Evolutionary conservation across 1,140 invertebrate species (phyloP).

Genomic region (Drosophila athabasca): DNA sequence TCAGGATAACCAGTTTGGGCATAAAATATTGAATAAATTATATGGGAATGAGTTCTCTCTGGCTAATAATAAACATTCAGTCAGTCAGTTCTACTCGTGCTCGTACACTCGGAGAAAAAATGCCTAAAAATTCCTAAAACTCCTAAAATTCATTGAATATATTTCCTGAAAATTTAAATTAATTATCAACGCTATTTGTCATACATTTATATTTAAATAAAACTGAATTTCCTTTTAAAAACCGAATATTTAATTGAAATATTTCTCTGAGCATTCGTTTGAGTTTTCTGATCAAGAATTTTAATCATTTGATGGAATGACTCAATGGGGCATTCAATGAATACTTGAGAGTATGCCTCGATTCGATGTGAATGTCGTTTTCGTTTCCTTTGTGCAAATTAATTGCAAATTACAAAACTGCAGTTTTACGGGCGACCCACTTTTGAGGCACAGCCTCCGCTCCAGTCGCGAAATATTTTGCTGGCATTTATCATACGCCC

Average conservation of each 20-base stretch:
- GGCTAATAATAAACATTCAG: too few species aligned
- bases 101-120: too few species aligned
- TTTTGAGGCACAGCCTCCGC: constrained; percentile 26
- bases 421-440: constrained; percentile 59
- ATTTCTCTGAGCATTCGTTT: too few species aligned
- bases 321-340: constrained; percentile 14
- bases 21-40: constrained; percentile 23
- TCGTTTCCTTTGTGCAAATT: constrained; percentile 41
- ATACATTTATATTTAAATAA: too few species aligned
- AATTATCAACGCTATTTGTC: too few species aligned
- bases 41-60: constrained; percentile 13
- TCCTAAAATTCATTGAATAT: too few species aligned
- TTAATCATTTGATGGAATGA: constrained; percentile 6
- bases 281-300: too few species aligned
- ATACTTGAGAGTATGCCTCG: background rate
- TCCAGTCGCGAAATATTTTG: constrained; percentile 51
- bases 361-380: constrained; percentile 25
- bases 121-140: too few species aligned
- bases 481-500: constrained; percentile 75
- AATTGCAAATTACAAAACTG: constrained; percentile 75
- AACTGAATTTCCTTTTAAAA: too few species aligned
- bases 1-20: background rate
- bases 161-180: too few species aligned
- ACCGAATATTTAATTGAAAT: too few species aligned
- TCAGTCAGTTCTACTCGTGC: too few species aligned